These are phyloP conservation scores for Sarcophaga caerulescens DNA, from an alignment of 2,888 invertebrate species.

Conservation along the genomic window DNA sequence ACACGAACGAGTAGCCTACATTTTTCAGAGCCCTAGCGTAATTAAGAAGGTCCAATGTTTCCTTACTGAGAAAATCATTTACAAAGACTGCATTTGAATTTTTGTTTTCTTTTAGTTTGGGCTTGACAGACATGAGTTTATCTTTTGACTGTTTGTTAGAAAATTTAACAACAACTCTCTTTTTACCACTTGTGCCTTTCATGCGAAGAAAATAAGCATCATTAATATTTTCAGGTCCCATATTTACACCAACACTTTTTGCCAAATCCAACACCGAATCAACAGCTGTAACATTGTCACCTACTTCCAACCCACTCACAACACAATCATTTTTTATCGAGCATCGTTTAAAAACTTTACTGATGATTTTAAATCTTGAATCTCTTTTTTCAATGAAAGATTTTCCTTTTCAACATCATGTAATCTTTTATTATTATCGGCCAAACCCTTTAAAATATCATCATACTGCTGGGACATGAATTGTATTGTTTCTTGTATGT, in stretches of 20 bases:
- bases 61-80: no score
- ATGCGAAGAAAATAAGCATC: no score
- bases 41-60: no score
- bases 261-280: not conserved
- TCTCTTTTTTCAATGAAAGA: constrained; percentile 1
- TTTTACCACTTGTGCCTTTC: no score
- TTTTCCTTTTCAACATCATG: not conserved
- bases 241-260: not conserved
- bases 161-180: no score
- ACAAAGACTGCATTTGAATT: no score
- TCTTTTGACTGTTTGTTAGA: no score
- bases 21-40: no score
- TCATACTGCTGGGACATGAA: constrained; percentile 2
- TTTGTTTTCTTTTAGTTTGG: no score
- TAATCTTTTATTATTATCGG: not conserved
- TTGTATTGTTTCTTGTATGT: not conserved
- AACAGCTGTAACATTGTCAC: not conserved
- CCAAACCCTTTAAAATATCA: not conserved
- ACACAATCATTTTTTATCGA: not conserved
- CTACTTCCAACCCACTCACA: not conserved
- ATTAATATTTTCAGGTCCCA: not conserved
- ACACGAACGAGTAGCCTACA: no score
- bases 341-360: not conserved
- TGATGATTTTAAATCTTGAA: constrained; percentile 2
- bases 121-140: no score